These are phyloP conservation scores for Phoebastria nigripes DNA, from an alignment of 2,797 vertebrate species.

Conservation along the genomic window DNA sequence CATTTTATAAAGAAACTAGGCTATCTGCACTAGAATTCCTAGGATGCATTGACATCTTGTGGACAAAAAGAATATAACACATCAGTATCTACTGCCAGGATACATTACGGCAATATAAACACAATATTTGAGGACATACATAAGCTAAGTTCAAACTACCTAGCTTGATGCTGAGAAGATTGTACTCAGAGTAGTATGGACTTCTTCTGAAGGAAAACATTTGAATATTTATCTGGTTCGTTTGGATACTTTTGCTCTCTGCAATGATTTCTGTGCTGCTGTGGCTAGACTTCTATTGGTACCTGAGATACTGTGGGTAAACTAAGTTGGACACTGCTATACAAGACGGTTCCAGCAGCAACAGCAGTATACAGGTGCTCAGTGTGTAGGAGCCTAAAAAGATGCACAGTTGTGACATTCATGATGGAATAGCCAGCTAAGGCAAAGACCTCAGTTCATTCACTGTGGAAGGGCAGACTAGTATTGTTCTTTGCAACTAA, in stretches of 20 bases:
- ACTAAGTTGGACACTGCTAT: neutral
- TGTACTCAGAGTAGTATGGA: neutral
- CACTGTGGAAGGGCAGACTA: neutral
- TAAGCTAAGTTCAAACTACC: neutral
- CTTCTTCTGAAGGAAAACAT: neutral
- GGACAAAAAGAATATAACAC: constrained; percentile 24
- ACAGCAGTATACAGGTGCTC: neutral
- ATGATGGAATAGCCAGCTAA: neutral
- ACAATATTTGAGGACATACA: neutral
- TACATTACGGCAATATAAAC: accelerated
- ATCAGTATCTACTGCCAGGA: neutral
- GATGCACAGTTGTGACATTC: neutral
- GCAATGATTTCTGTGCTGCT: neutral
- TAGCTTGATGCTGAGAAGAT: neutral
- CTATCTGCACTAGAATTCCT: neutral
- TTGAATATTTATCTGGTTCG: neutral
- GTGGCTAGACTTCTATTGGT: neutral
- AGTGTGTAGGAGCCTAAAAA: neutral
- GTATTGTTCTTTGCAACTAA: neutral
- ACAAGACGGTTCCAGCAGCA: neutral
- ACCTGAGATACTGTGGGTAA: neutral
- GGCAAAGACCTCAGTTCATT: neutral
- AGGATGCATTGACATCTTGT: constrained; percentile 65
- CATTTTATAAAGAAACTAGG: accelerated
- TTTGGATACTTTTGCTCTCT: neutral